These are phyloP conservation scores for Stratiomys singularior DNA, from an alignment of 2,888 invertebrate species.

Conservation along the genomic window DNA sequence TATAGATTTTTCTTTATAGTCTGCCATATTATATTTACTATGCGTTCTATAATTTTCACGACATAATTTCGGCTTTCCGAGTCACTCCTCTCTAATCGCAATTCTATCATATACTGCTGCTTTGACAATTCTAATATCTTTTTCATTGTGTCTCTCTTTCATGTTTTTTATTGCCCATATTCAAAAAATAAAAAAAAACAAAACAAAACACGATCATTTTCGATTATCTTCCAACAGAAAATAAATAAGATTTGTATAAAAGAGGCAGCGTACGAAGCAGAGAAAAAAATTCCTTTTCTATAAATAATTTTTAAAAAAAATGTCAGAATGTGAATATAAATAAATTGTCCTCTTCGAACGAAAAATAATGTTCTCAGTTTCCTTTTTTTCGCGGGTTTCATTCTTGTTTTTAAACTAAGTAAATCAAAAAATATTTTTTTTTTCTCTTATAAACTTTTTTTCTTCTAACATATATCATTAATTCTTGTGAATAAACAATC, in stretches of 20 bases:
- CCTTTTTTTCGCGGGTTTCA: not conserved
- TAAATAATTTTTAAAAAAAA: not conserved
- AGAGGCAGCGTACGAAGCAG: not conserved
- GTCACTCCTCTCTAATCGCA: constrained; percentile 1
- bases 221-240: not conserved
- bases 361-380: not conserved
- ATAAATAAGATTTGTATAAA: not conserved
- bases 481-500: constrained; percentile 14
- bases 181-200: not conserved
- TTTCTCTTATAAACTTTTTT: constrained; percentile 34
- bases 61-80: not conserved
- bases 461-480: constrained; percentile 15
- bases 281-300: not conserved
- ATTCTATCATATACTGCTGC: constrained; percentile 13
- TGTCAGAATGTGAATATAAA: not conserved
- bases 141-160: not conserved
- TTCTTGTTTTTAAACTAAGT: constrained; percentile 3
- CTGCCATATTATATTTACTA: constrained; percentile 26
- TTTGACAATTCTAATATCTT: not conserved
- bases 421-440: constrained; percentile 17
- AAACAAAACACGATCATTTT: not conserved
- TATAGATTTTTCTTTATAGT: constrained; percentile 14
- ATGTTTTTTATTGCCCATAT: not conserved
- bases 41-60: constrained; percentile 7
- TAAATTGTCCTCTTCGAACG: not conserved